phyloP scores from a whole-genome alignment of 1,140 invertebrate species.

The Calephelis nemesis region DNA sequence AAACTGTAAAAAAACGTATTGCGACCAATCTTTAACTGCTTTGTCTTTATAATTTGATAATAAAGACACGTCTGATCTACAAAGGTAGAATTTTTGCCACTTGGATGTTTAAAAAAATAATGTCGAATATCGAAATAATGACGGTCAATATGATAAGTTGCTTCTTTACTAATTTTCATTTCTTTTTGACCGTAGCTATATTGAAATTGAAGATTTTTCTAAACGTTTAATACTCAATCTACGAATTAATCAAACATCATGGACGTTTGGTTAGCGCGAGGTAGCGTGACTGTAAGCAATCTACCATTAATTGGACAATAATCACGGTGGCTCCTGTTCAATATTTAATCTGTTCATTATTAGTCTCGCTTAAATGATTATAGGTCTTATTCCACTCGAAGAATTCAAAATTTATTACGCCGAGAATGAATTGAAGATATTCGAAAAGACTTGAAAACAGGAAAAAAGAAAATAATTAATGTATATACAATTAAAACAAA shows the following conservation, averaged over 20 bases:
- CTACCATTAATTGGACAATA: conserved; percentile 31
- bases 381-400: conserved; percentile 6
- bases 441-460: neutral
- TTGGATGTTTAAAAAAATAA: no score
- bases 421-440: neutral
- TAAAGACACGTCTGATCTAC: no score
- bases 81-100: no score
- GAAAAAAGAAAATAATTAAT: neutral
- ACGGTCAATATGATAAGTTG: no score
- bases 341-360: conserved; percentile 15
- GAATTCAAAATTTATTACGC: conserved; percentile 8
- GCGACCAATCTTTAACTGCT: no score
- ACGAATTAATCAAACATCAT: neutral
- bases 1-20: no score
- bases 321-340: conserved; percentile 22
- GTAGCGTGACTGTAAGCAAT: conserved; percentile 24
- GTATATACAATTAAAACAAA: no score
- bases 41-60: no score
- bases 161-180: no score
- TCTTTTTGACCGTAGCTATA: no score
- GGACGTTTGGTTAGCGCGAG: conserved; percentile 27
- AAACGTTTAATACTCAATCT: neutral
- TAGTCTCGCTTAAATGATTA: conserved; percentile 18
- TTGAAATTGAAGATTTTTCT: no score
- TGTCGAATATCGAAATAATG: no score